Evolutionary conservation across 2,113 vertebrate species (phyloP).

Genomic region (Grallaria varia): DNA sequence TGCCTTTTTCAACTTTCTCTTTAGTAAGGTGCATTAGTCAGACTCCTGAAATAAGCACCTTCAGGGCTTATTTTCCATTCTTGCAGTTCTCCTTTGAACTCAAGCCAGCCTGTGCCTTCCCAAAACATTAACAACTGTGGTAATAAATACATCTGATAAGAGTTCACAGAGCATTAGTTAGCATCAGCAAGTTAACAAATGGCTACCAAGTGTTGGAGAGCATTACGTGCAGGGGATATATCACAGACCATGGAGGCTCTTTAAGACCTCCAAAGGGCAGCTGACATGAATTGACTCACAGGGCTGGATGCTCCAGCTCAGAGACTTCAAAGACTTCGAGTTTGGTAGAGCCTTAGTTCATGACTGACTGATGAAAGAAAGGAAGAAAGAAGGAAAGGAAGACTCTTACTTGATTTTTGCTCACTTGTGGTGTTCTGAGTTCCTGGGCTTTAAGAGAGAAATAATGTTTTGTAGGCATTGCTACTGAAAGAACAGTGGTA

Average conservation of each 20-base stretch:
- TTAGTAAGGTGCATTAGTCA: neutral
- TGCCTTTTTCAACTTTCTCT: neutral
- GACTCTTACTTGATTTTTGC: neutral
- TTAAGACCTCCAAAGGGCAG: neutral
- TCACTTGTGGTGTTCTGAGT: neutral
- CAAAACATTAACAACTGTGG: slow-evolving; percentile 3
- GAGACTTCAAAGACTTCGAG: neutral
- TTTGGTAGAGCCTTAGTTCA: neutral
- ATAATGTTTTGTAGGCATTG: neutral
- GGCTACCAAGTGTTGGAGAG: neutral
- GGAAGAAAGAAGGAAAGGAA: neutral
- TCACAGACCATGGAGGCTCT: neutral
- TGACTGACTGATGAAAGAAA: neutral
- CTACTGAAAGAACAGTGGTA: neutral
- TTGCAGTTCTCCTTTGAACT: slow-evolving; percentile 33
- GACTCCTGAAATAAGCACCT: slow-evolving; percentile 1
- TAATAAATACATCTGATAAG: slow-evolving; percentile 38
- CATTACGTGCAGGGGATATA: neutral
- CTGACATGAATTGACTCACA: neutral
- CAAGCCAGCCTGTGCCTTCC: neutral
- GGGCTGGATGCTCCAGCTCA: neutral
- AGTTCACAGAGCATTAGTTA: slow-evolving; percentile 27
- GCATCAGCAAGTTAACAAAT: slow-evolving; percentile 4
- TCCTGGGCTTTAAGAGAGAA: neutral
- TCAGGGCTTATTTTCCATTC: neutral